A percentile compares a stretch with the other conserved stretches of the same genome.
Evolutionary conservation across 2,888 invertebrate genomes (phyloP).

Genomic region (Crossocerus cetratus): DNA sequence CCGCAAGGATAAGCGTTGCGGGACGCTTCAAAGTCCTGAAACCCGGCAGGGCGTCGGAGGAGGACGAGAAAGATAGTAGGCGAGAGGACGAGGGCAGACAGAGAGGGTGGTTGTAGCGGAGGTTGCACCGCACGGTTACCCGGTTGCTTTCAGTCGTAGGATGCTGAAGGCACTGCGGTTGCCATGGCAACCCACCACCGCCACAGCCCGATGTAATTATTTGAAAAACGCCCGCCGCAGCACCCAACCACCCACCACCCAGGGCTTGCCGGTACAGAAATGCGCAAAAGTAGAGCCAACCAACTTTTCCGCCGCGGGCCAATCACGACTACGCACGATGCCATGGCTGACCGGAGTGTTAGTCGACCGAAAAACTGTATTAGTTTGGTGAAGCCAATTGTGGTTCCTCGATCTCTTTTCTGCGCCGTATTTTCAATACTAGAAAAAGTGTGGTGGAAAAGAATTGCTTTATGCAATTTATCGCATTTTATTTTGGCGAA

Average conservation of each 20-base stretch:
- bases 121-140: constrained; percentile 65
- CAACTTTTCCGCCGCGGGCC: constrained; percentile 29
- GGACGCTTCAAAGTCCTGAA: constrained; percentile 35
- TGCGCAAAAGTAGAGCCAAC: constrained; percentile 54
- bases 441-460: no score
- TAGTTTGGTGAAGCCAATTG: no score
- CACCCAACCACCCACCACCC: constrained; percentile 56
- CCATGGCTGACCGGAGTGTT: no score
- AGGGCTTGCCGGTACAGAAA: constrained; percentile 54
- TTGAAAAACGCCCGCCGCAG: constrained; percentile 74
- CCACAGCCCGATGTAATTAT: constrained; percentile 77
- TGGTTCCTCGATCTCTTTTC: no score
- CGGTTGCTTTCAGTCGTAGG: constrained; percentile 63
- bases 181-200: constrained; percentile 75
- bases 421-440: no score
- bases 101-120: constrained; percentile 34
- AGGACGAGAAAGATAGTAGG: not conserved
- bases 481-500: no score
- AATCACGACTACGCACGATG: constrained; percentile 5
- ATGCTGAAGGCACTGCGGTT: constrained; percentile 74
- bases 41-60: constrained; percentile 16
- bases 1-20: constrained; percentile 47
- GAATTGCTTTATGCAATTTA: no score
- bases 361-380: no score
- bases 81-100: constrained; percentile 14